A percentile compares a stretch with the other conserved stretches of the same genome.
Conservation (phyloP, 2,113 vertebrate species). For the Arizona elegans region DNA sequence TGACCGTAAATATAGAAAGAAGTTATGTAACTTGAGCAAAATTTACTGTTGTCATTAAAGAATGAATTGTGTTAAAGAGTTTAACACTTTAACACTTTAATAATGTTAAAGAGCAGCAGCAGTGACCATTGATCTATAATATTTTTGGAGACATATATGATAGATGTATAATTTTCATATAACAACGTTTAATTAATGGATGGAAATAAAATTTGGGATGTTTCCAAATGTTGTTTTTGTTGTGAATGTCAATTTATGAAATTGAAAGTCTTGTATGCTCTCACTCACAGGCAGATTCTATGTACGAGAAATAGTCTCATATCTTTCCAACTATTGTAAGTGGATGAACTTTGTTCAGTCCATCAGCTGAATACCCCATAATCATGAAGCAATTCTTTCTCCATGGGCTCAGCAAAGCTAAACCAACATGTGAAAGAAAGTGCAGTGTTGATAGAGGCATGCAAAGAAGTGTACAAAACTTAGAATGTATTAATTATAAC, state of each 20-base stretch:
- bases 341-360: background rate
- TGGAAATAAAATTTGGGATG: background rate
- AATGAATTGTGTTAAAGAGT: no score
- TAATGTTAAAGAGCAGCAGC: no score
- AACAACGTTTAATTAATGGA: background rate
- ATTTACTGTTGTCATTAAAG: no score
- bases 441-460: background rate
- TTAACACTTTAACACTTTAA: no score
- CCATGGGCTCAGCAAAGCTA: background rate
- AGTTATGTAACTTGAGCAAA: background rate
- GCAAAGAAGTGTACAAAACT: background rate
- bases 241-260: background rate
- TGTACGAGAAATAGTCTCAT: background rate
- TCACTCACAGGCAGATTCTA: background rate
- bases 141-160: background rate
- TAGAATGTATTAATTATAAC: background rate
- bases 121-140: no score
- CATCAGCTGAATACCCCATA: background rate
- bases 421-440: background rate
- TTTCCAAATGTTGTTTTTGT: background rate
- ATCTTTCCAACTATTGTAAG: background rate
- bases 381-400: background rate
- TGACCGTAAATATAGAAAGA: background rate
- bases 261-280: background rate
- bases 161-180: background rate